Percentiles rank a stretch among this genome's conserved stretches.
These are phyloP conservation scores for Elanus axillaris DNA, from an alignment of 2,113 vertebrate species.

Conservation along the genomic window DNA sequence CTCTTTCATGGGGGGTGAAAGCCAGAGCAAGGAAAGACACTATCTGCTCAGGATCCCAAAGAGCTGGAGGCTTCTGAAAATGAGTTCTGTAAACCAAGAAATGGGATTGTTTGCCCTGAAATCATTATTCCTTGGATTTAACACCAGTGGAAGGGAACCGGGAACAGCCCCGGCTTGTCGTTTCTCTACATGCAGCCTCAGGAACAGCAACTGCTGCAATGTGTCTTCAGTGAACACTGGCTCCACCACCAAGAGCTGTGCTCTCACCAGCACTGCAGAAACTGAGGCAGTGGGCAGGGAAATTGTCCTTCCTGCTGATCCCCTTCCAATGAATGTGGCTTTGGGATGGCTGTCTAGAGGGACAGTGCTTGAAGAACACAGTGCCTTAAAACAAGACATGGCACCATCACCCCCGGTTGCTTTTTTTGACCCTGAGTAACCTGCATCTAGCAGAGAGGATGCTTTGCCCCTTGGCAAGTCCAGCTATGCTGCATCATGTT, in stretches of 20 bases:
- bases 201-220: background rate
- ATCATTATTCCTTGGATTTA: background rate
- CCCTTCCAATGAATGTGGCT: accelerated
- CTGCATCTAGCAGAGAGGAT: background rate
- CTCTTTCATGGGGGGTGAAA: background rate
- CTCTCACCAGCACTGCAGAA: background rate
- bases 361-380: background rate
- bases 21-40: background rate
- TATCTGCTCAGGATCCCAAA: background rate
- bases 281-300: background rate
- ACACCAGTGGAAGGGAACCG: background rate
- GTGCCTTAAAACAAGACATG: accelerated
- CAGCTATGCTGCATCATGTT: accelerated
- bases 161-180: background rate
- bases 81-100: background rate
- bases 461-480: background rate
- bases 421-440: background rate
- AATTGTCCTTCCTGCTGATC: background rate
- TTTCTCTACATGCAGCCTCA: background rate
- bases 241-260: background rate
- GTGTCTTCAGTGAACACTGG: accelerated
- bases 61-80: background rate
- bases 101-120: background rate
- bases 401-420: accelerated
- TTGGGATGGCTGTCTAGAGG: accelerated